These are phyloP conservation scores for Charaxes varanes DNA, from an alignment of 1,140 invertebrate genomes.

Conservation along the genomic window DNA sequence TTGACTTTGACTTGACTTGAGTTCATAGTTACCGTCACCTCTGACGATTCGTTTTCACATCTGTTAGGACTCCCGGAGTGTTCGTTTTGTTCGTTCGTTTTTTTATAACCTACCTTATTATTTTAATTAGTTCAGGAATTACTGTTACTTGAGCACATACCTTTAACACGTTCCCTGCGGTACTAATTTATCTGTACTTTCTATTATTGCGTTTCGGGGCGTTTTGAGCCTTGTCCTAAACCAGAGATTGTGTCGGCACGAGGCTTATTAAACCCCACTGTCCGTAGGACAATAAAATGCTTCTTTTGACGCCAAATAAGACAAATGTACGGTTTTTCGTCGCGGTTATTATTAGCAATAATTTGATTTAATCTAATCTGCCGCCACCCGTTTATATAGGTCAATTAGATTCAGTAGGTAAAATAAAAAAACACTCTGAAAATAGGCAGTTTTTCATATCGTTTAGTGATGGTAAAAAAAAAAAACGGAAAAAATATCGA, in stretches of 20 bases:
- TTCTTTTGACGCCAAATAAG: neutral
- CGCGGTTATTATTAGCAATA: neutral
- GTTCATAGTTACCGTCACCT: too few relatives aligned
- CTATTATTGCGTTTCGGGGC: slow-evolving; percentile 17
- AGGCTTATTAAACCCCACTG: slow-evolving; percentile 24
- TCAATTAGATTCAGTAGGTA: neutral
- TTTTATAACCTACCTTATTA: too few relatives aligned
- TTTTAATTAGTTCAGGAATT: too few relatives aligned
- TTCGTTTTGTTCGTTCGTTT: too few relatives aligned
- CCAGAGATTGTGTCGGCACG: slow-evolving; percentile 24
- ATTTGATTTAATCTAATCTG: neutral
- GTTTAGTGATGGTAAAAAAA: neutral
- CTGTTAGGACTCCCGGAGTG: too few relatives aligned
- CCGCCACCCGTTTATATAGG: neutral
- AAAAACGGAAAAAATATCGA: neutral
- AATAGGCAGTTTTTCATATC: neutral
- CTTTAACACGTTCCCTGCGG: slow-evolving; percentile 16
- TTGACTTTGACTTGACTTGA: too few relatives aligned
- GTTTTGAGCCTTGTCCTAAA: slow-evolving; percentile 19
- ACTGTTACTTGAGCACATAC: too few relatives aligned
- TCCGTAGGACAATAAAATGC: slow-evolving; percentile 6
- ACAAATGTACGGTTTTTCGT: neutral
- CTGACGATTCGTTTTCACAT: too few relatives aligned
- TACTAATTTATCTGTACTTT: slow-evolving; percentile 22
- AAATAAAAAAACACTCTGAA: neutral